A percentile compares a stretch with the other conserved stretches of the same genome.
phyloP scores from a whole-genome alignment of 2,113 vertebrate genomes.

The Rhadina sibilatrix region DNA sequence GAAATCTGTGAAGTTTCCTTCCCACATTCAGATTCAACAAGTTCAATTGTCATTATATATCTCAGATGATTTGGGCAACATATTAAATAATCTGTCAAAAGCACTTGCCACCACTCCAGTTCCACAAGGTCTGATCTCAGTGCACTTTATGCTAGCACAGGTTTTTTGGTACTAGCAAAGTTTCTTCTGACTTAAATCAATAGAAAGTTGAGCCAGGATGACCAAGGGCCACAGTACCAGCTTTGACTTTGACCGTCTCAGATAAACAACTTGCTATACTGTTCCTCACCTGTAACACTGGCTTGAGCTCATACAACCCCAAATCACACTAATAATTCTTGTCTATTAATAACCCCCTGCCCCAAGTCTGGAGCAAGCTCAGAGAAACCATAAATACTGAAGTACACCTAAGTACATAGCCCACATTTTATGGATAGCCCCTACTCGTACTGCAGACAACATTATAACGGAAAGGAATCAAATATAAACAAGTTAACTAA shows the following conservation, averaged over 20 bases:
- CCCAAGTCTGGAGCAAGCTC: neutral
- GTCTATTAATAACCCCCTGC: neutral
- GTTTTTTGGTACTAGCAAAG: neutral
- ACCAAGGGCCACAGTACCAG: neutral
- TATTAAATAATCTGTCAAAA: neutral
- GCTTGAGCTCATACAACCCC: neutral
- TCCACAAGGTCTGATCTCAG: neutral
- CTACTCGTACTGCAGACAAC: neutral
- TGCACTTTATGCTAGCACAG: neutral
- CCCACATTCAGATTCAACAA: neutral
- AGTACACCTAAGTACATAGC: neutral
- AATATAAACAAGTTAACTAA: neutral
- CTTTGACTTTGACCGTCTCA: neutral
- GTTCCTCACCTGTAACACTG: neutral
- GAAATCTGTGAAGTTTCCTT: constrained; percentile 16
- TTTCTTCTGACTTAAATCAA: neutral
- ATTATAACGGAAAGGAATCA: neutral
- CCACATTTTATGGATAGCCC: neutral
- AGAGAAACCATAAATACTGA: neutral
- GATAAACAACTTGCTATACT: neutral
- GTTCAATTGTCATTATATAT: neutral
- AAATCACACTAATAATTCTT: neutral
- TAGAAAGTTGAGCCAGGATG: neutral
- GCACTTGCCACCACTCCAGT: neutral
- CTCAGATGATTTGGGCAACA: neutral